These are phyloP conservation scores for Toxonevra muliebris DNA, from an alignment of 2,888 invertebrate species.

Conservation along the genomic window DNA sequence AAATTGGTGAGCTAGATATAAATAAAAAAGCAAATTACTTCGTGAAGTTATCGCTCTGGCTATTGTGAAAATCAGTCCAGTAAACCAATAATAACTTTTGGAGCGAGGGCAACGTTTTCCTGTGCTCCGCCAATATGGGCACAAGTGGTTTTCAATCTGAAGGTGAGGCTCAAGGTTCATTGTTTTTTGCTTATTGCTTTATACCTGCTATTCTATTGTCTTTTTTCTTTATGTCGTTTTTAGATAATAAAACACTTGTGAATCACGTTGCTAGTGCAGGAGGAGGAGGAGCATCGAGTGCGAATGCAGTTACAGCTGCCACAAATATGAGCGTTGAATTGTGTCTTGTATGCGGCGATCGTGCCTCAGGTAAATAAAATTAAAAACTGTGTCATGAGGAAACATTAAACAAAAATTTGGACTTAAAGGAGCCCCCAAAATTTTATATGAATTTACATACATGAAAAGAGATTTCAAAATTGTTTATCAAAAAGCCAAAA, in stretches of 20 bases:
- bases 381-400: too few relatives aligned
- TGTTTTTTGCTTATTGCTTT: slow-evolving; percentile 20
- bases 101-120: too few relatives aligned
- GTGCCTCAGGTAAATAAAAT: slow-evolving; percentile 79
- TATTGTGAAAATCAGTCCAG: too few relatives aligned
- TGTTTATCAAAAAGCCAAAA: too few relatives aligned
- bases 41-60: too few relatives aligned
- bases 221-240: slow-evolving; percentile 28
- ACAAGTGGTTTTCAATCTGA: slow-evolving; percentile 57
- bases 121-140: slow-evolving; percentile 39
- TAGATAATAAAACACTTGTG: slow-evolving; percentile 41
- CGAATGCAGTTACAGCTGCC: slow-evolving; percentile 34
- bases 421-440: too few relatives aligned
- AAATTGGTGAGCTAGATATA: background rate
- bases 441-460: too few relatives aligned
- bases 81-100: too few relatives aligned
- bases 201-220: slow-evolving; percentile 14
- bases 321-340: slow-evolving; percentile 70
- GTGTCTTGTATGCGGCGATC: slow-evolving; percentile 95
- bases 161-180: slow-evolving; percentile 49
- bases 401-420: too few relatives aligned
- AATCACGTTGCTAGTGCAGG: slow-evolving; percentile 38
- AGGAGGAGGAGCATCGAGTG: slow-evolving; percentile 30
- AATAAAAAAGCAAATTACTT: background rate
- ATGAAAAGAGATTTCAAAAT: too few relatives aligned